phyloP scores from a whole-genome alignment of 2,888 invertebrate genomes.

The Epirrhoe tristata region DNA sequence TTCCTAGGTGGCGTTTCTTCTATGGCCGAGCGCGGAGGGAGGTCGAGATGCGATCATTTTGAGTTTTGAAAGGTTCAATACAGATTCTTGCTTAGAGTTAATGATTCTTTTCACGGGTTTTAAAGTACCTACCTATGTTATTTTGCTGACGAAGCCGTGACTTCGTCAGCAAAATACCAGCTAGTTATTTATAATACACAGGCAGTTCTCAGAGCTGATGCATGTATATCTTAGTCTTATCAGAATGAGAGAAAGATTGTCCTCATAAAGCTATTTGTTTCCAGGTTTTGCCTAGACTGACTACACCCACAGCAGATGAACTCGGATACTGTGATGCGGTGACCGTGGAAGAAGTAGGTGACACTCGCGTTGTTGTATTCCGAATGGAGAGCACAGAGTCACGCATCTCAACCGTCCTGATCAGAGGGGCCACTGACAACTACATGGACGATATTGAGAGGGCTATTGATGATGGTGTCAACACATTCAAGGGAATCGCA shows the following conservation, averaged over 20 bases:
- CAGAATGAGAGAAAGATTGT: not conserved
- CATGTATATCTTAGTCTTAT: too few species aligned
- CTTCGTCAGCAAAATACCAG: too few species aligned
- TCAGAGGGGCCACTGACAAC: conserved; percentile 98
- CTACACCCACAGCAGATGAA: conserved; percentile 94
- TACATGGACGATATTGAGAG: conserved; percentile 99
- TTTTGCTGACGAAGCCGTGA: too few species aligned
- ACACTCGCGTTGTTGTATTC: conserved; percentile 97
- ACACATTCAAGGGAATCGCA: conserved; percentile 97
- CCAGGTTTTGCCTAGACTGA: conserved; percentile 87
- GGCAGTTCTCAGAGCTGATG: too few species aligned
- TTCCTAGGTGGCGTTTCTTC: too few species aligned
- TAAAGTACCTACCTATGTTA: too few species aligned
- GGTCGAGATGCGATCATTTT: too few species aligned
- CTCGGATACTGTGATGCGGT: conserved; percentile 96
- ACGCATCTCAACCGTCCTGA: conserved; percentile 95
- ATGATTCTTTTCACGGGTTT: too few species aligned
- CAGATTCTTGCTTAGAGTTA: too few species aligned
- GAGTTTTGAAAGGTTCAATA: too few species aligned
- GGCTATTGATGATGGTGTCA: conserved; percentile 99
- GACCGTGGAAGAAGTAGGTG: conserved; percentile 96
- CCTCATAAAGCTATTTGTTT: not conserved
- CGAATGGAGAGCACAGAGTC: conserved; percentile 93
- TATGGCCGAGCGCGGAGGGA: too few species aligned
- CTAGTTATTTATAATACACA: too few species aligned